phyloP scores from a whole-genome alignment of 2,113 vertebrate species.

The Antennarius striatus region DNA sequence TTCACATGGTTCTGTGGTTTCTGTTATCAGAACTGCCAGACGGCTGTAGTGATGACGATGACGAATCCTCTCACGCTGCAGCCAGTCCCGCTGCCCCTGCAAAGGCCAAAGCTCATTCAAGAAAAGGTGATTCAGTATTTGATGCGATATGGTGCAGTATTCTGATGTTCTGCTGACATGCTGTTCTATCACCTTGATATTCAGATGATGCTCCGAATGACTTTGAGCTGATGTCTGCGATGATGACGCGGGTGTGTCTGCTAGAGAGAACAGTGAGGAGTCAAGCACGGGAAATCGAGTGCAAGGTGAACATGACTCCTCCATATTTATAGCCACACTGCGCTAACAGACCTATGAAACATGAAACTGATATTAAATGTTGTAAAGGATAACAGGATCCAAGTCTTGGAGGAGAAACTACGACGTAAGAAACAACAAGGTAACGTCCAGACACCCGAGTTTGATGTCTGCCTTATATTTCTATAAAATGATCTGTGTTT shows the following conservation, averaged over 20 bases:
- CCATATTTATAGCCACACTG: not conserved
- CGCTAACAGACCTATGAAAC: not conserved
- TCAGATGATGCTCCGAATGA: constrained; percentile 64
- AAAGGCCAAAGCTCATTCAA: constrained; percentile 39
- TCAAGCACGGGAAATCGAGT: constrained; percentile 79
- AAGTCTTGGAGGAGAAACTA: constrained; percentile 79
- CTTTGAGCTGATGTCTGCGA: constrained; percentile 74
- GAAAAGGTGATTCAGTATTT: constrained; percentile 33
- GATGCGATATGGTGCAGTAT: too few species aligned
- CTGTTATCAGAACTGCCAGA: constrained; percentile 54
- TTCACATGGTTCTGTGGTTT: not conserved
- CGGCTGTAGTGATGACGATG: constrained; percentile 10
- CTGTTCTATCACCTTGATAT: not conserved
- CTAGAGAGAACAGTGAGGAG: constrained; percentile 80
- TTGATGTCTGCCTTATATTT: not conserved
- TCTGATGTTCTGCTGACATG: too few species aligned
- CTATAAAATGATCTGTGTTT: not conserved
- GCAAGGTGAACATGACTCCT: constrained; percentile 77
- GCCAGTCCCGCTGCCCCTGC: not conserved
- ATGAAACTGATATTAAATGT: not conserved
- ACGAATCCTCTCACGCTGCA: constrained; percentile 26
- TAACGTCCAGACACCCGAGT: constrained; percentile 34
- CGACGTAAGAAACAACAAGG: constrained; percentile 72
- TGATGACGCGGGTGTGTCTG: constrained; percentile 77
- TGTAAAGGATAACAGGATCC: constrained; percentile 82